Percentiles rank a stretch among this genome's conserved stretches.
Conservation (phyloP, 2,797 vertebrate genomes). For the Acomys russatus region DNA sequence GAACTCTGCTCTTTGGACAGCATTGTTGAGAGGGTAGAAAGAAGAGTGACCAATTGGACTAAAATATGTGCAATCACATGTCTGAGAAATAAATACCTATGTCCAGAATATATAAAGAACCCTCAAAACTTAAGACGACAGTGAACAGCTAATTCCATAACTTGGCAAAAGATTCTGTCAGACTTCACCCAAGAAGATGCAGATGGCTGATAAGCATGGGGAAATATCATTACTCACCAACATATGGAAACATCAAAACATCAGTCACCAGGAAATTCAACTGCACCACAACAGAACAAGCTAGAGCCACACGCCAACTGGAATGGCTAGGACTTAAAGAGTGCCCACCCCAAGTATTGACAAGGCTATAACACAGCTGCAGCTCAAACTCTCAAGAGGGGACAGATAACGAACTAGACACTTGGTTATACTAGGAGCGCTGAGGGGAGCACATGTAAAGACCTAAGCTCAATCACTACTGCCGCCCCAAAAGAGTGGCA, state of each 20-base stretch:
- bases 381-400: neutral
- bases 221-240: conserved; percentile 28
- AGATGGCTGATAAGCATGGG: neutral
- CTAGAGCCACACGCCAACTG: neutral
- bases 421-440: neutral
- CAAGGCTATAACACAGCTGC: neutral
- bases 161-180: conserved; percentile 30
- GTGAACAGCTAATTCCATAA: neutral
- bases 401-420: neutral
- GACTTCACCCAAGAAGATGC: conserved; percentile 34
- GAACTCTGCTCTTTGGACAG: conserved; percentile 12
- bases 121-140: neutral
- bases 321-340: neutral
- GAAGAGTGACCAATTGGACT: neutral
- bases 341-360: neutral
- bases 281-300: neutral
- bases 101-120: conserved; percentile 28
- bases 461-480: neutral
- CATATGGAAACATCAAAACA: neutral
- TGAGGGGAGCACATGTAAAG: neutral
- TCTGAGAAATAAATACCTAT: neutral
- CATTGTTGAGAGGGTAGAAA: neutral
- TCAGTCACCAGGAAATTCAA: conserved; percentile 8
- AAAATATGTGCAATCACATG: conserved; percentile 26
- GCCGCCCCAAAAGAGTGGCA: neutral